Percentiles rank a stretch among this genome's conserved stretches.
phyloP scores from a whole-genome alignment of 1,140 invertebrate species.

The Belonocnema kinseyi region DNA sequence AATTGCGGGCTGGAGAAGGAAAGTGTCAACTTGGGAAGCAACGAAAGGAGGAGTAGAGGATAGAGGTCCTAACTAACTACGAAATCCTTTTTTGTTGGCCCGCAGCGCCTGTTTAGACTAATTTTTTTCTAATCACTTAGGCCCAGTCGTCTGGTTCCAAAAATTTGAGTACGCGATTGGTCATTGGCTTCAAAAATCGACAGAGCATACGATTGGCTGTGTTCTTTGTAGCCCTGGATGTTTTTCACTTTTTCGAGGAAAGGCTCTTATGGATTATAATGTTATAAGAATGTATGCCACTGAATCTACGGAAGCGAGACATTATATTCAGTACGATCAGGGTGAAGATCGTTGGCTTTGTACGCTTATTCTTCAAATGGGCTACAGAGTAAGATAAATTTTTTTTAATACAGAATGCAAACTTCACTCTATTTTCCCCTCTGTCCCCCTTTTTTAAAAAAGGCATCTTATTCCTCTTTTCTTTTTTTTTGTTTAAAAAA shows the following conservation, averaged over 20 bases:
- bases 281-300: slow-evolving; percentile 92
- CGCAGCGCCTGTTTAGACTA: too few species aligned
- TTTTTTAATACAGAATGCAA: slow-evolving; percentile 29
- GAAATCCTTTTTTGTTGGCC: too few species aligned
- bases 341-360: slow-evolving; percentile 93
- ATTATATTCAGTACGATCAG: slow-evolving; percentile 96
- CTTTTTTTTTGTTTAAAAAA: too few species aligned
- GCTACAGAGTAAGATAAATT: slow-evolving; percentile 82
- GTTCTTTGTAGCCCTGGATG: slow-evolving; percentile 94
- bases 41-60: too few species aligned
- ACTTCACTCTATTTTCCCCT: too few species aligned
- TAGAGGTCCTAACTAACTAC: too few species aligned
- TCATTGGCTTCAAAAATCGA: slow-evolving; percentile 97
- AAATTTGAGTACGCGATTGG: slow-evolving; percentile 95
- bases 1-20: too few species aligned
- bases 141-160: slow-evolving; percentile 95
- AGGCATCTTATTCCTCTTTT: too few species aligned
- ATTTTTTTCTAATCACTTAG: slow-evolving; percentile 63
- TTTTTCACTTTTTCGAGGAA: slow-evolving; percentile 92
- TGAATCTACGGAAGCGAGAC: slow-evolving; percentile 85
- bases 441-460: too few species aligned
- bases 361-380: slow-evolving; percentile 89
- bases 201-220: slow-evolving; percentile 93
- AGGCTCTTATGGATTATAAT: slow-evolving; percentile 93
- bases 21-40: too few species aligned